phyloP scores from a whole-genome alignment of 2,113 vertebrate species.

The Diphyllodes magnificus region DNA sequence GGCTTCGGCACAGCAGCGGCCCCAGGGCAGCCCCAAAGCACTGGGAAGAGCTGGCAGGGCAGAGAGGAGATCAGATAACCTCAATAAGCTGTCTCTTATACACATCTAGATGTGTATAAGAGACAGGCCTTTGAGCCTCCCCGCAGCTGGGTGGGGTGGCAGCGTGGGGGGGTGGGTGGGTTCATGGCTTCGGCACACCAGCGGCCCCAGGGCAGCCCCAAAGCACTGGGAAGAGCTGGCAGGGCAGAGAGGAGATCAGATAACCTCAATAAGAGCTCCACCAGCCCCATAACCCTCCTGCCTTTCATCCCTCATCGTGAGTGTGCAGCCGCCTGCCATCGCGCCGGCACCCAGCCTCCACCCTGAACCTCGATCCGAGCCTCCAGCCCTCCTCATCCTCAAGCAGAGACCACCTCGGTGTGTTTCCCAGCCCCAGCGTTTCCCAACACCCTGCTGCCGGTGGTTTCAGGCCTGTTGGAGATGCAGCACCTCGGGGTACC shows the following conservation, averaged over 20 bases:
- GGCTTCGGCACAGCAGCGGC: not conserved
- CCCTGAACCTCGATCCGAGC: fast-evolving
- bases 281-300: not conserved
- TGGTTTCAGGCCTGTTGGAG: fast-evolving
- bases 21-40: not conserved
- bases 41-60: not conserved
- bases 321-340: fast-evolving
- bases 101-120: no score
- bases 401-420: fast-evolving
- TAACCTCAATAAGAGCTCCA: not conserved
- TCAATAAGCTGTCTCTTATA: no score
- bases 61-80: not conserved
- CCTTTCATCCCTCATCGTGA: fast-evolving
- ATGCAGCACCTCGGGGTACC: fast-evolving
- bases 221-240: not conserved
- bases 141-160: not conserved
- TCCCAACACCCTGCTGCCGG: not conserved
- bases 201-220: not conserved
- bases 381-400: not conserved
- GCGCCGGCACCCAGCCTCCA: fast-evolving
- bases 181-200: not conserved
- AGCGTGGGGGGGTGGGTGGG: not conserved
- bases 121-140: not conserved
- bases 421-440: not conserved
- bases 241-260: not conserved